phyloP scores from a whole-genome alignment of 2,113 vertebrate species.

The Trogon melanurus region DNA sequence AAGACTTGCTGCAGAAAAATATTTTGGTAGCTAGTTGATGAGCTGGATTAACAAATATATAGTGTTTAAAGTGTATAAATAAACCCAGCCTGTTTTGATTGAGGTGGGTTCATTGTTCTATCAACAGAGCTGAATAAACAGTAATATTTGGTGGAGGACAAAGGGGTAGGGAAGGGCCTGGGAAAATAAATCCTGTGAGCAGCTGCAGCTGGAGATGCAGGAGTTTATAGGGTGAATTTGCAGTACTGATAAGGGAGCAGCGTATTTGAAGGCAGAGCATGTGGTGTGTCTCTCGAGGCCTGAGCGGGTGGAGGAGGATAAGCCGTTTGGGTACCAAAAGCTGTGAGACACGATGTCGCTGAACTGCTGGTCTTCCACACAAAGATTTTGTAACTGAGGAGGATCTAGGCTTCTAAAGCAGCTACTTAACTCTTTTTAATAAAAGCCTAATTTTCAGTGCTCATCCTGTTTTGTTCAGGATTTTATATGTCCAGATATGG shows the following conservation, averaged over 20 bases:
- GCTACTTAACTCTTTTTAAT: not conserved
- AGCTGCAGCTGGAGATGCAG: not conserved
- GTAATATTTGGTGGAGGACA: not conserved
- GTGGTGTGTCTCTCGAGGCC: not conserved
- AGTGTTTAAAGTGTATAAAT: not conserved
- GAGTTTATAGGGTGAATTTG: not conserved
- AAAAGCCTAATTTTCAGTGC: not conserved
- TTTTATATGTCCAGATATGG: not conserved
- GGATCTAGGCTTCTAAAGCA: not conserved
- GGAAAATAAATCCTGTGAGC: not conserved
- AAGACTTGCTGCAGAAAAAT: not conserved
- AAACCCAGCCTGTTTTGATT: not conserved
- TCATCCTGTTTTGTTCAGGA: not conserved
- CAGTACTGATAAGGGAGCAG: not conserved
- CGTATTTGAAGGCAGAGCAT: not conserved
- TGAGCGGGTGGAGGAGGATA: not conserved
- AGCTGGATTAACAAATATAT: not conserved
- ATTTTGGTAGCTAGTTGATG: not conserved
- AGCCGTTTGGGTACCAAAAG: rapidly evolving
- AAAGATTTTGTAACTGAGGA: not conserved
- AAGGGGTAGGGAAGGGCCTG: not conserved
- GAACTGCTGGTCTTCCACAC: not conserved
- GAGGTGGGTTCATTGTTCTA: not conserved
- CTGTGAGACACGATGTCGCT: rapidly evolving
- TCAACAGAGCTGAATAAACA: not conserved